These are phyloP conservation scores for Morpho deidamia DNA, from an alignment of 2,888 invertebrate genomes.

Conservation along the genomic window DNA sequence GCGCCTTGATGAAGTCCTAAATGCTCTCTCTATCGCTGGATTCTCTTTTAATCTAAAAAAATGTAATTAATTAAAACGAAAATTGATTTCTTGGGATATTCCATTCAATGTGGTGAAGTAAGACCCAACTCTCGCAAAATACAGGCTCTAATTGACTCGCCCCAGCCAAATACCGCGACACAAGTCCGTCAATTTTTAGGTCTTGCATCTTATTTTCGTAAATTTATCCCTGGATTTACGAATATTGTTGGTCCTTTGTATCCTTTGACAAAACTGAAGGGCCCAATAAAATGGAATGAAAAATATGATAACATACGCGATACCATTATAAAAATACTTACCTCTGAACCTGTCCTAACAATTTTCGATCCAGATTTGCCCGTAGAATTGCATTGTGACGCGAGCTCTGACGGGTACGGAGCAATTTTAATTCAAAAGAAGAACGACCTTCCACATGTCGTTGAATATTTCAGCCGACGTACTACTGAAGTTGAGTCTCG, in stretches of 20 bases:
- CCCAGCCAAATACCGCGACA: conserved; percentile 20
- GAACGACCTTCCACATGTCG: conserved; percentile 20
- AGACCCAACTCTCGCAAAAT: conserved; percentile 23
- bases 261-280: conserved; percentile 30
- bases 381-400: conserved; percentile 25
- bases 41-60: conserved; percentile 24
- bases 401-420: conserved; percentile 24
- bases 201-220: conserved; percentile 24
- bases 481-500: conserved; percentile 24
- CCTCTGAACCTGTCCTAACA: conserved; percentile 18
- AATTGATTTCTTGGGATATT: conserved; percentile 21
- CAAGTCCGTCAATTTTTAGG: conserved; percentile 28
- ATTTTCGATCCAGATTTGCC: conserved; percentile 22
- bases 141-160: conserved; percentile 17
- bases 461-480: conserved; percentile 29
- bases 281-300: conserved; percentile 23
- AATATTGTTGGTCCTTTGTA: conserved; percentile 26
- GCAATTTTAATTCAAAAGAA: conserved; percentile 27
- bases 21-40: conserved; percentile 8
- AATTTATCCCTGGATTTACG: conserved; percentile 26
- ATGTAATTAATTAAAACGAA: conserved; percentile 23
- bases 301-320: conserved; percentile 19
- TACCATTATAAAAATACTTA: conserved; percentile 9
- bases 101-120: conserved; percentile 14
- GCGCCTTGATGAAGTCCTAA: conserved; percentile 12